Evolutionary conservation across 2,888 invertebrate species (phyloP).

Genomic region (Leucozona laternaria): DNA sequence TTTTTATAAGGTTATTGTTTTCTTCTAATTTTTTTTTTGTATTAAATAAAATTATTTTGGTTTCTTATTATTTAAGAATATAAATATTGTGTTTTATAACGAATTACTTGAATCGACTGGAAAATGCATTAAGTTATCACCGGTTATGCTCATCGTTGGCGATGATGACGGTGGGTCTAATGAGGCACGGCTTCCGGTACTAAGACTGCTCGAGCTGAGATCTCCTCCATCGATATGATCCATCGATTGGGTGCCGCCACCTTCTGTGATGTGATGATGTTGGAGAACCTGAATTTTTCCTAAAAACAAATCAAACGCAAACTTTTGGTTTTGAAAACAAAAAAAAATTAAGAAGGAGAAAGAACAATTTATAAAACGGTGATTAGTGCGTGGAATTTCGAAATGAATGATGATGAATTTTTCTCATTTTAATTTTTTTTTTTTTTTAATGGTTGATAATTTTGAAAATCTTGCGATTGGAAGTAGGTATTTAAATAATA

Average conservation of each 20-base stretch:
- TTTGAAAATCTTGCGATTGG: not conserved
- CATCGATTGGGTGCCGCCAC: slow-evolving; percentile 86
- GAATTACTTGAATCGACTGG: slow-evolving; percentile 91
- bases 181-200: slow-evolving; percentile 91
- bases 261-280: slow-evolving; percentile 80
- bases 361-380: slow-evolving; percentile 50
- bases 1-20: not conserved
- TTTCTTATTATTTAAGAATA: slow-evolving; percentile 25
- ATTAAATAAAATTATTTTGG: slow-evolving; percentile 41
- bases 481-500: not conserved
- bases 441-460: slow-evolving; percentile 3
- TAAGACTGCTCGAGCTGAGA: slow-evolving; percentile 92
- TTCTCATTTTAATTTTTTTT: slow-evolving; percentile 28
- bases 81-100: slow-evolving; percentile 62
- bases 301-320: slow-evolving; percentile 79
- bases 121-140: slow-evolving; percentile 91
- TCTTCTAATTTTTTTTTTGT: slow-evolving; percentile 16
- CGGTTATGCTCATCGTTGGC: slow-evolving; percentile 90
- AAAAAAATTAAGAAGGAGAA: slow-evolving; percentile 64
- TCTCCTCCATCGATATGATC: slow-evolving; percentile 85
- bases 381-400: slow-evolving; percentile 63
- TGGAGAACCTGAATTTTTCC: slow-evolving; percentile 76
- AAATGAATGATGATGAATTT: slow-evolving; percentile 71
- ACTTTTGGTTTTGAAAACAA: slow-evolving; percentile 71
- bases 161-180: slow-evolving; percentile 87